phyloP scores from a whole-genome alignment of 2,113 vertebrate species.

The Perca fluviatilis region DNA sequence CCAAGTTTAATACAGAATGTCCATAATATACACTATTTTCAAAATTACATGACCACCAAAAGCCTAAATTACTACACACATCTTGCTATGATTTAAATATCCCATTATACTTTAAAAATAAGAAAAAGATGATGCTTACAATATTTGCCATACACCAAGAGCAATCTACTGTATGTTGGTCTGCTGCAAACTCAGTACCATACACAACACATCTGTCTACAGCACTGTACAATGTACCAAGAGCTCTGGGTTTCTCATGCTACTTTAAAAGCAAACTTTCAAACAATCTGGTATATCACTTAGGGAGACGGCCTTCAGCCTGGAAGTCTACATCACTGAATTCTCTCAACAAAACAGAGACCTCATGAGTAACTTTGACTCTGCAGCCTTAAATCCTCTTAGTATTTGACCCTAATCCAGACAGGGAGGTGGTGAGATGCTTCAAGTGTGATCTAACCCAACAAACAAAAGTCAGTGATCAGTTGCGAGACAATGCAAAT shows the following conservation, averaged over 20 bases:
- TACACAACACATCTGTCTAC: not conserved
- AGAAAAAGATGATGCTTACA: not conserved
- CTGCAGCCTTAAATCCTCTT: slow-evolving; percentile 77
- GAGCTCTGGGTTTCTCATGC: not conserved
- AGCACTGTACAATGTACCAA: not conserved
- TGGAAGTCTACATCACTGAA: slow-evolving; percentile 1
- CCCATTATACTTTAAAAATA: not conserved
- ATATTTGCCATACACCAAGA: not conserved
- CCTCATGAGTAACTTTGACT: slow-evolving; percentile 67
- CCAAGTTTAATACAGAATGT: slow-evolving; percentile 2
- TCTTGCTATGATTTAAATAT: not conserved
- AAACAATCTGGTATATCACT: slow-evolving; percentile 19
- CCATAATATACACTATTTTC: slow-evolving; percentile 1
- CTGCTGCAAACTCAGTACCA: not conserved
- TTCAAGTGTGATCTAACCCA: slow-evolving; percentile 35
- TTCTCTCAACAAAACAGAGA: slow-evolving; percentile 23
- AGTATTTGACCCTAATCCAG: slow-evolving; percentile 80
- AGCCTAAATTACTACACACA: not conserved
- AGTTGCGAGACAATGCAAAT: slow-evolving; percentile 27
- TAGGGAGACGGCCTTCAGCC: slow-evolving; percentile 5
- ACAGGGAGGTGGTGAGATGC: slow-evolving; percentile 63
- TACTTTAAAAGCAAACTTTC: slow-evolving; percentile 1
- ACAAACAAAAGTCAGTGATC: slow-evolving; percentile 52
- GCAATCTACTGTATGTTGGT: not conserved
- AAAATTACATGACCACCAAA: slow-evolving; percentile 1